Percentiles rank a stretch among this genome's conserved stretches.
These are phyloP conservation scores for Ormyrus labotus DNA, from an alignment of 2,888 invertebrate species.

Conservation along the genomic window DNA sequence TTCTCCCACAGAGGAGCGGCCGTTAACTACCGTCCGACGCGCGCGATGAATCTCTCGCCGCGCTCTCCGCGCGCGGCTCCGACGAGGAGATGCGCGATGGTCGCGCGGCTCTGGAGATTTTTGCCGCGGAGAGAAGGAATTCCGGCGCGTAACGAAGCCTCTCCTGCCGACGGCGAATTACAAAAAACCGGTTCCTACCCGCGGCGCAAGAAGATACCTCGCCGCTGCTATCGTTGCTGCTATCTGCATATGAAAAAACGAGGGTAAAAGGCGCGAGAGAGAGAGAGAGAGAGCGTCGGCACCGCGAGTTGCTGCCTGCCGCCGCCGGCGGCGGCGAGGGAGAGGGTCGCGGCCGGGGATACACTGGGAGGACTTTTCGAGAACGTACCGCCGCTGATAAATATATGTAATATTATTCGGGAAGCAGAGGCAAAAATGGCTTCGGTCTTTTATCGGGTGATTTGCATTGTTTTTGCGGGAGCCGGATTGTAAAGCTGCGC, in stretches of 20 bases:
- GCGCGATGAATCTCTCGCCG: slow-evolving; percentile 1
- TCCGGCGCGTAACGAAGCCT: not conserved
- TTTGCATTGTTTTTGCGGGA: slow-evolving; percentile 26
- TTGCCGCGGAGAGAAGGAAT: slow-evolving; percentile 32
- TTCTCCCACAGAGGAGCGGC: slow-evolving; percentile 26
- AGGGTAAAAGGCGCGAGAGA: slow-evolving; percentile 27
- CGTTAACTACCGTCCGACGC: not conserved
- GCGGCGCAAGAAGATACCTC: slow-evolving; percentile 24
- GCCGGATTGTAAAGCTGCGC: slow-evolving; percentile 16
- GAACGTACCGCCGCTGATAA: not conserved
- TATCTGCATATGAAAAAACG: slow-evolving; percentile 52
- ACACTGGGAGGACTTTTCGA: slow-evolving; percentile 15
- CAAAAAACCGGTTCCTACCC: slow-evolving; percentile 42
- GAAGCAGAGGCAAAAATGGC: slow-evolving; percentile 42
- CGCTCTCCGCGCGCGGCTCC: not conserved
- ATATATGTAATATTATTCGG: slow-evolving; percentile 11
- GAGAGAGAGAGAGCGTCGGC: no score
- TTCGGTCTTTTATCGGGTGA: not conserved
- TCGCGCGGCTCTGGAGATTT: slow-evolving; percentile 14
- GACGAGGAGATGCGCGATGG: not conserved
- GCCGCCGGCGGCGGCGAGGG: no score
- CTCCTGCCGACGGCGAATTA: slow-evolving; percentile 15
- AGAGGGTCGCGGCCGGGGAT: not conserved
- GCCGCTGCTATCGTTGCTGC: slow-evolving; percentile 46
- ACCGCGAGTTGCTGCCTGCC: no score